These are phyloP conservation scores for Halichoerus grypus DNA, from an alignment of 2,113 vertebrate genomes.

Conservation along the genomic window DNA sequence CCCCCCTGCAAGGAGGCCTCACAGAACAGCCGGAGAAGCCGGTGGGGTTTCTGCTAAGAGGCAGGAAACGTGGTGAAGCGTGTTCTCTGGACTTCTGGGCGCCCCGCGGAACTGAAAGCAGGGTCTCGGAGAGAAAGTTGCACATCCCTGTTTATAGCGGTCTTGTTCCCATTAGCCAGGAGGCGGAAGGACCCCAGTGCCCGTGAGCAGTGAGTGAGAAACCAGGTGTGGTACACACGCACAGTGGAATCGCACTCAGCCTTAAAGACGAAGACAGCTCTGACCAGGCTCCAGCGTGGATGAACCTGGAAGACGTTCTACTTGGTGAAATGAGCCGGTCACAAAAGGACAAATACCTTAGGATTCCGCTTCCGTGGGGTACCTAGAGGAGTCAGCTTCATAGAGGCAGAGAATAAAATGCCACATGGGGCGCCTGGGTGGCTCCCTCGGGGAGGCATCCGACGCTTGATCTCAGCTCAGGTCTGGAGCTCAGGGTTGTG, in stretches of 20 bases:
- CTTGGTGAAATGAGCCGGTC: background rate
- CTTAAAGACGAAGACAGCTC: background rate
- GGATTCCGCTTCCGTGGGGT: background rate
- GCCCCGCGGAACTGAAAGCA: background rate
- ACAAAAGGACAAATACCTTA: background rate
- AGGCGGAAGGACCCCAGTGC: background rate
- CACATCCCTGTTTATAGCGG: background rate
- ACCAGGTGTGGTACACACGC: background rate
- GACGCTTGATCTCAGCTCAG: background rate
- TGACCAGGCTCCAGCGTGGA: background rate
- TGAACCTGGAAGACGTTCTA: background rate
- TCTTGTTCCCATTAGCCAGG: background rate
- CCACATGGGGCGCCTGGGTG: background rate
- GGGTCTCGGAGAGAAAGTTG: background rate
- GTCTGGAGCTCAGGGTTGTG: background rate
- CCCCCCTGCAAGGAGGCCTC: background rate
- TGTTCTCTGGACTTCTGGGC: background rate
- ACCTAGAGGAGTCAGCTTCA: background rate
- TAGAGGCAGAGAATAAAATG: background rate
- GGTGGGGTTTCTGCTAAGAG: background rate
- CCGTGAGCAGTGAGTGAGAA: accelerated
- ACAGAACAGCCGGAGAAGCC: too few relatives aligned
- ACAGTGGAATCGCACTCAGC: background rate
- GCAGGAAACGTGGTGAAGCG: background rate
- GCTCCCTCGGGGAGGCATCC: too few relatives aligned